Conservation (phyloP, 92 coral and sea anemone genomes). For the Epizoanthus rinbou region DNA sequence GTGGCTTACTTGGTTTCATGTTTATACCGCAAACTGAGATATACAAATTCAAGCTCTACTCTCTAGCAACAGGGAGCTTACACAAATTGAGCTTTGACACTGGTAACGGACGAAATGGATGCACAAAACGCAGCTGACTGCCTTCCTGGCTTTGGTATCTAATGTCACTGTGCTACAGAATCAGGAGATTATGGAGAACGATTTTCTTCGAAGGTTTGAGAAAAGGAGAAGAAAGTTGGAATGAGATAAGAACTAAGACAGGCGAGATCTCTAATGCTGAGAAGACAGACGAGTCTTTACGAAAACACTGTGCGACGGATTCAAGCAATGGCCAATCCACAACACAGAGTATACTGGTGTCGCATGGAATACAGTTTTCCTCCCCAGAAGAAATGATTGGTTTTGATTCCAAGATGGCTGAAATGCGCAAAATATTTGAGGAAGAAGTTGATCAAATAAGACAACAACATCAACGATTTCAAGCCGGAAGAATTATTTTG, state of each 20-base stretch:
- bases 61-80: constrained; percentile 7
- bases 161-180: constrained; percentile 85
- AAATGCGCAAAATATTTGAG: constrained; percentile 74
- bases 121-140: not conserved
- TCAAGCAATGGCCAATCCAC: constrained; percentile 21
- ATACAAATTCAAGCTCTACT: not conserved
- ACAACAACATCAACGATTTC: constrained; percentile 79
- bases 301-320: not conserved
- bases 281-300: not conserved
- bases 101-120: constrained; percentile 6
- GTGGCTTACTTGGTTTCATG: not conserved
- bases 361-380: constrained; percentile 78
- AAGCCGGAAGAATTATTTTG: constrained; percentile 65
- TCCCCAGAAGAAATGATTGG: constrained; percentile 71
- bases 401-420: constrained; percentile 83
- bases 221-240: constrained; percentile 14
- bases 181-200: constrained; percentile 65
- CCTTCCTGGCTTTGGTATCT: not conserved
- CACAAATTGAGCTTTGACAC: not conserved
- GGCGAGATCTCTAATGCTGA: constrained; percentile 32
- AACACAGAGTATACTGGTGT: constrained; percentile 39
- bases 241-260: constrained; percentile 28
- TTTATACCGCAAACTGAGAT: constrained; percentile 2
- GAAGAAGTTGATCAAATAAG: constrained; percentile 83
- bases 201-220: constrained; percentile 47